Evolutionary conservation across 2,797 vertebrate species (phyloP).

Genomic region (Cirrhinus mrigala): DNA sequence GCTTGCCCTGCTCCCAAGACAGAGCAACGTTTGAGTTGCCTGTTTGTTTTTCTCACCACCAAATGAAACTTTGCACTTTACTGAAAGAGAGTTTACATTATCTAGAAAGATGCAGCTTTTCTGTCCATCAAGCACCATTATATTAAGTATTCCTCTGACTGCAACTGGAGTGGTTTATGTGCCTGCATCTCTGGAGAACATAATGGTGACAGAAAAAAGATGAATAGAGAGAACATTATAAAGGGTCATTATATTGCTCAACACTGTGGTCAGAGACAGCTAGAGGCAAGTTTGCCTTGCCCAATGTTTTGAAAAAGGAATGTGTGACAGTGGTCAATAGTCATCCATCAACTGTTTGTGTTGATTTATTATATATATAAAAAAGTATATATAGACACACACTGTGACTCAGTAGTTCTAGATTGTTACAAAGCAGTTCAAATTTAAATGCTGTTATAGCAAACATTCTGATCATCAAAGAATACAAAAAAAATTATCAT

Average conservation of each 20-base stretch:
- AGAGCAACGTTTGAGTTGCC: not conserved
- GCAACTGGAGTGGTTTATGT: constrained; percentile 2
- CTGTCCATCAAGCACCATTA: not conserved
- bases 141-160: not conserved
- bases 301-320: not conserved
- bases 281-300: not conserved
- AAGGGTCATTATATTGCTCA: not conserved
- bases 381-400: too few relatives aligned
- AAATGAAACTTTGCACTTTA: constrained; percentile 24
- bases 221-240: constrained; percentile 2
- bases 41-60: not conserved
- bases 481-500: too few relatives aligned
- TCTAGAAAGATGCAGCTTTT: constrained; percentile 25
- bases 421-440: too few relatives aligned
- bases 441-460: too few relatives aligned
- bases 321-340: not conserved
- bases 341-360: not conserved
- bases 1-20: not conserved
- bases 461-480: too few relatives aligned
- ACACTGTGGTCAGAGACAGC: not conserved
- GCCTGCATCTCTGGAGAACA: not conserved
- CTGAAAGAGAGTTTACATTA: constrained; percentile 9
- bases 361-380: not conserved
- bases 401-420: too few relatives aligned
- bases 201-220: not conserved